These are phyloP conservation scores for Caprella mutica DNA, from an alignment of 2,888 invertebrate genomes.

Conservation along the genomic window DNA sequence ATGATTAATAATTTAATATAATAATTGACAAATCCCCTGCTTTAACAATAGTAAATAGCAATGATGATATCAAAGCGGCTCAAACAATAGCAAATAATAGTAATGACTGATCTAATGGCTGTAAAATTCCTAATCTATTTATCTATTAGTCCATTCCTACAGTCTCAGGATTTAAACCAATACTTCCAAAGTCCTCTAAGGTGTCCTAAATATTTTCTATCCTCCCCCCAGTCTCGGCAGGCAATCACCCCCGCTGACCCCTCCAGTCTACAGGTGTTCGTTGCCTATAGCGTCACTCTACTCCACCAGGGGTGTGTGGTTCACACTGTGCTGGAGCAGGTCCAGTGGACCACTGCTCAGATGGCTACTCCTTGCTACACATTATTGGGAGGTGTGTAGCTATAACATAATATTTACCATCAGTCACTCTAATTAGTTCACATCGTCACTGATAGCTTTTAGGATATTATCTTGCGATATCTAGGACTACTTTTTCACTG, in stretches of 20 bases:
- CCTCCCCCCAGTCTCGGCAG: constrained; percentile 43
- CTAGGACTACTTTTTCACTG: too few species aligned
- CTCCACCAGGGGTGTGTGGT: constrained; percentile 72
- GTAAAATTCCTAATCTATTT: neutral
- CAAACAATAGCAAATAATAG: too few species aligned
- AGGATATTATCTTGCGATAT: too few species aligned
- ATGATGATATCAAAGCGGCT: too few species aligned
- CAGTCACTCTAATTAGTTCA: too few species aligned
- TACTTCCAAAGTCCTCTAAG: constrained; percentile 5
- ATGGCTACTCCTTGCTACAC: constrained; percentile 64
- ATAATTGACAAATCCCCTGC: too few species aligned
- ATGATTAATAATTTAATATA: too few species aligned
- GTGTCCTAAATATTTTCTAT: constrained; percentile 16
- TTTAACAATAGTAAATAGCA: too few species aligned
- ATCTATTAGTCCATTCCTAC: neutral
- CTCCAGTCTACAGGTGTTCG: constrained; percentile 56
- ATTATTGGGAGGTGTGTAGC: constrained; percentile 53
- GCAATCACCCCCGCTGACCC: constrained; percentile 48
- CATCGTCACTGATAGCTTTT: too few species aligned
- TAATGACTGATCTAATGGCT: too few species aligned
- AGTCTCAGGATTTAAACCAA: neutral
- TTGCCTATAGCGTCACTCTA: constrained; percentile 71
- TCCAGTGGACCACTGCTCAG: constrained; percentile 66
- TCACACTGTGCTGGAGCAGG: constrained; percentile 67
- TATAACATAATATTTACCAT: too few species aligned